These are phyloP conservation scores for Lateolabrax maculatus DNA, from an alignment of 2,797 vertebrate species.

Conservation along the genomic window DNA sequence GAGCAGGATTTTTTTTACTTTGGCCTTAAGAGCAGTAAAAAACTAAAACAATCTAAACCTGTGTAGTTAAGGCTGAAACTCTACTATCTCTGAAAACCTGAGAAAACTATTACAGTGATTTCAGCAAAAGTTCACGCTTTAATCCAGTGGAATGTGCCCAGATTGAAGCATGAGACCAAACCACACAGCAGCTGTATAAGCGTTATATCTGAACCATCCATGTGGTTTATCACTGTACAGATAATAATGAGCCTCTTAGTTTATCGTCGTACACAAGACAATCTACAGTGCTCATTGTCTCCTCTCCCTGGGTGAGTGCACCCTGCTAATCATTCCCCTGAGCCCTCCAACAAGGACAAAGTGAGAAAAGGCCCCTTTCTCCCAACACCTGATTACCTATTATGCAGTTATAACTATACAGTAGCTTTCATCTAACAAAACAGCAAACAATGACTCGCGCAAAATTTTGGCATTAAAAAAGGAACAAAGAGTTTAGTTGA, in stretches of 20 bases:
- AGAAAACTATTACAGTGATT: conserved; percentile 36
- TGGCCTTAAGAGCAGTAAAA: neutral
- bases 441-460: conserved; percentile 30
- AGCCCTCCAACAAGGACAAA: conserved; percentile 62
- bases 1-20: neutral
- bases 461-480: conserved; percentile 25
- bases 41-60: neutral
- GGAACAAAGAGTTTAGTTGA: conserved; percentile 50
- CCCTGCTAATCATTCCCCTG: conserved; percentile 57
- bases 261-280: conserved; percentile 72
- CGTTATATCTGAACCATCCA: conserved; percentile 71
- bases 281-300: conserved; percentile 69
- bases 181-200: conserved; percentile 52
- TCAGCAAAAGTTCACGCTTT: conserved; percentile 38
- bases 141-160: conserved; percentile 42
- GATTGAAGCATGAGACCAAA: conserved; percentile 44
- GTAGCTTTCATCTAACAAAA: conserved; percentile 58
- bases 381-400: conserved; percentile 66
- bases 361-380: conserved; percentile 47
- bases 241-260: conserved; percentile 81
- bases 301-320: conserved; percentile 58
- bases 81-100: conserved; percentile 37
- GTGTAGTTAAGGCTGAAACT: neutral
- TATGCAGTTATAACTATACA: conserved; percentile 25
- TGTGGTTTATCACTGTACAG: conserved; percentile 74